These are phyloP conservation scores for Pao palembangensis DNA, from an alignment of 2,113 vertebrate species.

Conservation along the genomic window DNA sequence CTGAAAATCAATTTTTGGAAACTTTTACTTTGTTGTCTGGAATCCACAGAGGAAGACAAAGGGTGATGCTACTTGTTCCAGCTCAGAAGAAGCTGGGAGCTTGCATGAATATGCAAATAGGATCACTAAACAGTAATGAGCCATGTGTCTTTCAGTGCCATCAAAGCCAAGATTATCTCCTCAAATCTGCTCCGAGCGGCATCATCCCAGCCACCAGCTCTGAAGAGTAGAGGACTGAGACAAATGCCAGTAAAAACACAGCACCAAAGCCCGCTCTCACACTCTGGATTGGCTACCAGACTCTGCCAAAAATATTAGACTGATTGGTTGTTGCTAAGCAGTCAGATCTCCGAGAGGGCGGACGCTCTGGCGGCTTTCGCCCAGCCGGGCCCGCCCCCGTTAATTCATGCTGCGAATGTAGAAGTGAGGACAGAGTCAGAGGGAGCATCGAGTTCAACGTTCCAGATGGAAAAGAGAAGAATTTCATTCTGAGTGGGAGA, in stretches of 20 bases:
- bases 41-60: constrained; percentile 2
- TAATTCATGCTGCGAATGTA: constrained; percentile 44
- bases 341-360: constrained; percentile 63
- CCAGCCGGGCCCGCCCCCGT: constrained; percentile 25
- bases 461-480: constrained; percentile 34
- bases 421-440: constrained; percentile 47
- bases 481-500: constrained; percentile 40
- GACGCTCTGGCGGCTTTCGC: constrained; percentile 37
- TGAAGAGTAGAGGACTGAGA: constrained; percentile 22
- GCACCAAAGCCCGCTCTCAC: constrained; percentile 32
- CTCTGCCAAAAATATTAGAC: constrained; percentile 67
- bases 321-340: constrained; percentile 80
- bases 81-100: constrained; percentile 17
- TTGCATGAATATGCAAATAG: constrained; percentile 59
- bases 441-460: constrained; percentile 58
- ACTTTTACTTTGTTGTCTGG: constrained; percentile 22
- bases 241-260: constrained; percentile 56
- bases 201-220: constrained; percentile 24
- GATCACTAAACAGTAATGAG: constrained; percentile 55
- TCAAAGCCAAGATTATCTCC: constrained; percentile 57
- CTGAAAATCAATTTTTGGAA: constrained; percentile 42
- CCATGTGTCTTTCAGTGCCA: constrained; percentile 57
- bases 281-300: constrained; percentile 61
- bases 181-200: constrained; percentile 46
- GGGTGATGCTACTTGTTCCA: constrained; percentile 7